phyloP scores from a whole-genome alignment of 2,113 vertebrate species.

The Penelope pileata region DNA sequence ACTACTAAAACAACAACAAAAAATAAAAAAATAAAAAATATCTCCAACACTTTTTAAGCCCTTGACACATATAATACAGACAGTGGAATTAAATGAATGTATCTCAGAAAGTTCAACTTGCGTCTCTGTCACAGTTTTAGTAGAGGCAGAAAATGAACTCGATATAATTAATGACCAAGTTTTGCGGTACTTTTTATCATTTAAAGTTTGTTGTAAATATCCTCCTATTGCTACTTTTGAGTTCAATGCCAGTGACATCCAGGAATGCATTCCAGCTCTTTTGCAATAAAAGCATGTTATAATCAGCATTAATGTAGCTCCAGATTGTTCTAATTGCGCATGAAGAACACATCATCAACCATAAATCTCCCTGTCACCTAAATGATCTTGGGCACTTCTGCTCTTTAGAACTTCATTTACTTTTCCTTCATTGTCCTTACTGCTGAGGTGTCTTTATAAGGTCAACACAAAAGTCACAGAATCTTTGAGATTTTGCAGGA shows the following conservation, averaged over 20 bases:
- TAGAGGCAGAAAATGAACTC: not conserved
- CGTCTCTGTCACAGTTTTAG: no score
- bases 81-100: no score
- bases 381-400: not conserved
- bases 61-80: no score
- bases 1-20: no score
- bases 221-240: not conserved
- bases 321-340: not conserved
- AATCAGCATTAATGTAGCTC: not conserved
- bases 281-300: not conserved
- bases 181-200: not conserved
- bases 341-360: accelerated
- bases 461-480: not conserved
- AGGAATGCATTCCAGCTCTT: not conserved
- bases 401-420: not conserved
- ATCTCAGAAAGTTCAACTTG: no score
- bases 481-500: not conserved
- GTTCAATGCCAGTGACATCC: not conserved
- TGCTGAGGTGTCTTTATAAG: not conserved
- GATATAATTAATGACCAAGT: not conserved
- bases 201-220: not conserved
- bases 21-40: no score
- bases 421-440: not conserved
- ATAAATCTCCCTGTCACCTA: not conserved
- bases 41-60: no score